These are phyloP conservation scores for Conops quadrifasciatus DNA, from an alignment of 2,888 invertebrate species.

Conservation along the genomic window DNA sequence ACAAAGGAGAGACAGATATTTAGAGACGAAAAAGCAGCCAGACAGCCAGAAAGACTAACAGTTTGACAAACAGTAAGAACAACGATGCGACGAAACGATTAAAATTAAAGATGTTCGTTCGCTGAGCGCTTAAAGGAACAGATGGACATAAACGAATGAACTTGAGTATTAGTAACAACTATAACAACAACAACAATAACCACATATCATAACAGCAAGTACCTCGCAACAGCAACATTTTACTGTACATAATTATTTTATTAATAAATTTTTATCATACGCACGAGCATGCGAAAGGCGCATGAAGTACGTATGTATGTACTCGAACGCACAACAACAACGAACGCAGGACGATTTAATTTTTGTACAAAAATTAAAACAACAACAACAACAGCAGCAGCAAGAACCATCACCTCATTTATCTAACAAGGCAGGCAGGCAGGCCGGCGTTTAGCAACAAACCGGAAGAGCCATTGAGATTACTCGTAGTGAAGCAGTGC, in stretches of 20 bases:
- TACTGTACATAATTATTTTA: constrained; percentile 31
- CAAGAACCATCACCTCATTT: background rate
- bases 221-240: too few species aligned
- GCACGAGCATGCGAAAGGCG: constrained; percentile 17
- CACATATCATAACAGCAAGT: too few species aligned
- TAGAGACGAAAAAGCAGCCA: background rate
- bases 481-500: background rate
- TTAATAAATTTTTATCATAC: constrained; percentile 34
- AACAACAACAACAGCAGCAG: background rate
- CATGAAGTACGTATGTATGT: background rate
- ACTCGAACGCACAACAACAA: background rate
- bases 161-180: background rate
- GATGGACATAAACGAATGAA: too few species aligned
- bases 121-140: too few species aligned
- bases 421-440: too few species aligned
- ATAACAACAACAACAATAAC: background rate
- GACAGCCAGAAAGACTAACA: too few species aligned
- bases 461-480: constrained; percentile 14
- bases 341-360: background rate
- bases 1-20: background rate
- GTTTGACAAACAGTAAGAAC: too few species aligned
- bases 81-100: too few species aligned
- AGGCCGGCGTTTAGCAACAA: background rate
- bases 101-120: too few species aligned
- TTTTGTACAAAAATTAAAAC: background rate